phyloP scores from a whole-genome alignment of 2,888 invertebrate genomes.

The Ethmia dodecea region DNA sequence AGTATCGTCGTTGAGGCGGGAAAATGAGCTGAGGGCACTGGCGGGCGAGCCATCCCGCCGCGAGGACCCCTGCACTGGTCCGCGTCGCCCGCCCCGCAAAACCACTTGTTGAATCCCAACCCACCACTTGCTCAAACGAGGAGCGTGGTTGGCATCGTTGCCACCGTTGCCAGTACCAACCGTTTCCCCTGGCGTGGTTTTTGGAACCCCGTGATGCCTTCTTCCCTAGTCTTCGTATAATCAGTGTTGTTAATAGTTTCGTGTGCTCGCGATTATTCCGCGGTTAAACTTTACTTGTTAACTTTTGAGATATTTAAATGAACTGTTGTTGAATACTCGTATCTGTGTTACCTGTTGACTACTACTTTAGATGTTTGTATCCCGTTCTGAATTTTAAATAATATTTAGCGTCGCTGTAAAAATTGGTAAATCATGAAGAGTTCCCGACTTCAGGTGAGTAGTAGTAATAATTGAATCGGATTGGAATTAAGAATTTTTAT shows the following conservation, averaged over 20 bases:
- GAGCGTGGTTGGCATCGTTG: slow-evolving; percentile 53
- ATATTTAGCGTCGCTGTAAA: slow-evolving; percentile 14
- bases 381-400: slow-evolving; percentile 27
- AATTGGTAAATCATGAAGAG: slow-evolving; percentile 5
- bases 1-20: slow-evolving; percentile 23
- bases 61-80: slow-evolving; percentile 43
- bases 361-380: slow-evolving; percentile 58
- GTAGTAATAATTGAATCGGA: too few species aligned
- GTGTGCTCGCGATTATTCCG: slow-evolving; percentile 38
- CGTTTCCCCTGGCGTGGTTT: slow-evolving; percentile 47
- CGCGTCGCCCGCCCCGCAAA: slow-evolving; percentile 54
- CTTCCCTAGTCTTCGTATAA: slow-evolving; percentile 57
- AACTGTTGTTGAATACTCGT: slow-evolving; percentile 68
- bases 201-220: slow-evolving; percentile 39
- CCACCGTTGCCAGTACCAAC: too few species aligned
- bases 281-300: slow-evolving; percentile 63
- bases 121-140: slow-evolving; percentile 45
- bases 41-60: slow-evolving; percentile 73
- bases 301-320: slow-evolving; percentile 66
- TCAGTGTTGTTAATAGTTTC: slow-evolving; percentile 49
- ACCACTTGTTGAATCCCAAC: slow-evolving; percentile 71
- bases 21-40: slow-evolving; percentile 41
- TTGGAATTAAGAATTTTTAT: too few species aligned
- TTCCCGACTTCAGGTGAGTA: slow-evolving; percentile 12
- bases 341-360: slow-evolving; percentile 75